phyloP scores from a whole-genome alignment of 2,888 invertebrate genomes.

The Horisme vitalbata region DNA sequence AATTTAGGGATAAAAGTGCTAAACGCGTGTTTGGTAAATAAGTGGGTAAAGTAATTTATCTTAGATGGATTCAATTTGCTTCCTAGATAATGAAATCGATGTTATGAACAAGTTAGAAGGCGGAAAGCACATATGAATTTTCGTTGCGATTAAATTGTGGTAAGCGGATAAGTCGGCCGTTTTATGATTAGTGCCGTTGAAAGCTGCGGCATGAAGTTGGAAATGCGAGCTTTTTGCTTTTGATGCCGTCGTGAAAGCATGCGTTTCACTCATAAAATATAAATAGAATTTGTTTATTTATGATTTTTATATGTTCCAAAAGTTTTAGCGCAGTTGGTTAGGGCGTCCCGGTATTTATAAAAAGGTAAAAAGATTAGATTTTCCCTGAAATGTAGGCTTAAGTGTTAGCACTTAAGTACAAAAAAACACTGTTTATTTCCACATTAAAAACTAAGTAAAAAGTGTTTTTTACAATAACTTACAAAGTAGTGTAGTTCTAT shows the following conservation, averaged over 20 bases:
- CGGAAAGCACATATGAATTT: slow-evolving; percentile 8
- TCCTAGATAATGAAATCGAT: slow-evolving; percentile 5
- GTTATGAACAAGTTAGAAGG: slow-evolving; percentile 18
- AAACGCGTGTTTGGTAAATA: slow-evolving; percentile 47
- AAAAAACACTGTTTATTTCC: too few relatives aligned
- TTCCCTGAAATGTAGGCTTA: too few relatives aligned
- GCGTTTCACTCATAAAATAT: slow-evolving; percentile 34
- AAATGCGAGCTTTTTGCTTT: slow-evolving; percentile 42
- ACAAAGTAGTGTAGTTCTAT: too few relatives aligned
- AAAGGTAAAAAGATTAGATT: too few relatives aligned
- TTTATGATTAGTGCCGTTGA: slow-evolving; percentile 52
- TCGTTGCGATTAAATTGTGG: slow-evolving; percentile 54
- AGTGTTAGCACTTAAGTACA: too few relatives aligned
- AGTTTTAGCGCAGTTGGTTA: too few relatives aligned
- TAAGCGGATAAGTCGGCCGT: slow-evolving; percentile 56
- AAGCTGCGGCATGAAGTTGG: slow-evolving; percentile 15
- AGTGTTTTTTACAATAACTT: too few relatives aligned
- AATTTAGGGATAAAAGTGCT: slow-evolving; percentile 55
- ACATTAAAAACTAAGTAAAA: too few relatives aligned
- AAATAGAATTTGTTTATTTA: background rate
- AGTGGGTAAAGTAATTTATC: slow-evolving; percentile 42
- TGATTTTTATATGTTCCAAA: too few relatives aligned
- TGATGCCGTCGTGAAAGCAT: slow-evolving; percentile 41
- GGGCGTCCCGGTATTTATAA: too few relatives aligned
- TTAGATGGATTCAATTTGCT: slow-evolving; percentile 17